These are phyloP conservation scores for Agapornis roseicollis DNA, from an alignment of 2,113 vertebrate genomes.

Conservation along the genomic window DNA sequence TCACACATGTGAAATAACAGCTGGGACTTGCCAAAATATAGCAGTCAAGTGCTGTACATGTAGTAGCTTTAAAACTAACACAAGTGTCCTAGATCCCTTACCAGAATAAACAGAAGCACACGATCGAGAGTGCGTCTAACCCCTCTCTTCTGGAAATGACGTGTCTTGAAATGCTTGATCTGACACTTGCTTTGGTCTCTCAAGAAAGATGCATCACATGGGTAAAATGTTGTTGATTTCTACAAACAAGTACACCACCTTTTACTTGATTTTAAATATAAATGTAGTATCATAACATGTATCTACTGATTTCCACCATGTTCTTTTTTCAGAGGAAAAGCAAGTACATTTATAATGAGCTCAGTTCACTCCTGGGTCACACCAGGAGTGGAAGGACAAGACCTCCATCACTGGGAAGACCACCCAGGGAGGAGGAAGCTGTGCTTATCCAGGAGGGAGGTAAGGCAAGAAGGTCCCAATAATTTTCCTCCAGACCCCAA, in stretches of 20 bases:
- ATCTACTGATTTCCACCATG: background rate
- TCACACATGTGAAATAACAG: constrained; percentile 76
- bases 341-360: background rate
- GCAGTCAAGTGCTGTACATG: constrained; percentile 48
- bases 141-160: constrained; percentile 45
- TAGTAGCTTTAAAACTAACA: constrained; percentile 72
- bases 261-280: background rate
- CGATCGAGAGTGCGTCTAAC: constrained; percentile 46
- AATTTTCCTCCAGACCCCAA: background rate
- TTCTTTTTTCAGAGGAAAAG: background rate
- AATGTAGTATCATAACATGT: background rate
- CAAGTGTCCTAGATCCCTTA: constrained; percentile 66
- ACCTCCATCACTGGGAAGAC: constrained; percentile 10
- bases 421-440: constrained; percentile 42
- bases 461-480: background rate
- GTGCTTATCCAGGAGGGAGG: background rate
- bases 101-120: constrained; percentile 68
- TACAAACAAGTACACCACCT: background rate
- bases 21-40: constrained; percentile 61
- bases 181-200: constrained; percentile 32
- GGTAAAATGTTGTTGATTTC: background rate
- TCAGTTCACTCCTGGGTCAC: constrained; percentile 47
- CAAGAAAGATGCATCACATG: background rate
- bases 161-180: background rate
- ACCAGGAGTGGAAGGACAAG: constrained; percentile 8